Evolutionary conservation across 1,140 invertebrate species (phyloP).

Genomic region (Ips nitidus): DNA sequence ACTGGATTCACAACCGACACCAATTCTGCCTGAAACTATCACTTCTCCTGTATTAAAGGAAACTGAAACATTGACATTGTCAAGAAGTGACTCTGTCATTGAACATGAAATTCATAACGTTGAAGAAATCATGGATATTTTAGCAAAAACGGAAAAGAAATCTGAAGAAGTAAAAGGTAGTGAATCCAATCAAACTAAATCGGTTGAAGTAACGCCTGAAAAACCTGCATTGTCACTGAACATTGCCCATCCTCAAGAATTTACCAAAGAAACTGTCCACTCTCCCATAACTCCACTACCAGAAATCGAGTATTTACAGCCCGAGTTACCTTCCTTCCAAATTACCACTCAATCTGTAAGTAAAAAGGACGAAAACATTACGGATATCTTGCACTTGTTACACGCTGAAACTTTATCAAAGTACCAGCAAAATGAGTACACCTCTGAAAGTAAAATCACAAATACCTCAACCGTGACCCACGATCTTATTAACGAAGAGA

Average conservation of each 20-base stretch:
- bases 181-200: conserved; percentile 7
- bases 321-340: conserved; percentile 15
- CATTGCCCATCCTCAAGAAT: not conserved
- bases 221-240: not conserved
- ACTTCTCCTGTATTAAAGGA: conserved; percentile 2
- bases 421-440: not conserved
- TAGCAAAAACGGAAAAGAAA: conserved; percentile 24
- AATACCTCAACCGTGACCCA: conserved; percentile 1
- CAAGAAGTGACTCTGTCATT: conserved; percentile 44
- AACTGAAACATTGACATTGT: conserved; percentile 29
- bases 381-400: conserved; percentile 13
- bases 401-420: conserved; percentile 26
- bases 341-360: conserved; percentile 1
- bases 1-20: conserved; percentile 30
- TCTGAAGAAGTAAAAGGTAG: conserved; percentile 10
- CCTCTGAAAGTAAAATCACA: not conserved
- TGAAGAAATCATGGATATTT: conserved; percentile 46
- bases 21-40: conserved; percentile 6
- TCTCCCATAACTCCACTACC: conserved; percentile 23
- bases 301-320: conserved; percentile 24
- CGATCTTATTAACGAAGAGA: not conserved
- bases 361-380: conserved; percentile 11
- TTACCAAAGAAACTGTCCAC: conserved; percentile 12
- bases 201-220: conserved; percentile 10
- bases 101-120: conserved; percentile 48